Evolutionary conservation across 2,888 invertebrate genomes (phyloP).

Genomic region (Lochmaea capreae): DNA sequence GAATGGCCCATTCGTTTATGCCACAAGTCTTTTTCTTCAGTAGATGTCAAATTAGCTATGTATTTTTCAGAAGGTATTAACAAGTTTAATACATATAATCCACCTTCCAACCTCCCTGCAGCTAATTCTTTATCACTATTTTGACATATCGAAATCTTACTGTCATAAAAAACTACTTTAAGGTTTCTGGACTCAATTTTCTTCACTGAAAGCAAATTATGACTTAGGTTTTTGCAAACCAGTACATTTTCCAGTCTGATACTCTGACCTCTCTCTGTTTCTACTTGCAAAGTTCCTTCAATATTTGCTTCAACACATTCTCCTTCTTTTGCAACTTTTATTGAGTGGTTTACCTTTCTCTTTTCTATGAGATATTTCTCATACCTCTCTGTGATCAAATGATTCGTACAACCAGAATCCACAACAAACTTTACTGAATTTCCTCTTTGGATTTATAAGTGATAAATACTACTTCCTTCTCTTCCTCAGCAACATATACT

Average conservation of each 20-base stretch:
- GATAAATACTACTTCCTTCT: background rate
- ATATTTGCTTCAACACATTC: conserved; percentile 40
- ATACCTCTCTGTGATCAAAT: conserved; percentile 40
- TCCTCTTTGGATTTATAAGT: background rate
- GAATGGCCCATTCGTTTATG: conserved; percentile 52
- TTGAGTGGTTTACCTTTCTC: conserved; percentile 37
- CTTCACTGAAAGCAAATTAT: conserved; percentile 47
- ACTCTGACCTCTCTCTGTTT: conserved; percentile 35
- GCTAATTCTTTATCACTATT: background rate
- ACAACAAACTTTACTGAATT: conserved; percentile 40
- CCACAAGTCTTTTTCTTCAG: background rate
- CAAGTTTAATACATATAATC: background rate
- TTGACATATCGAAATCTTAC: background rate
- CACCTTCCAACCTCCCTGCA: too few species aligned
- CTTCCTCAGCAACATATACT: conserved; percentile 7
- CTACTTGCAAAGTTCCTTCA: conserved; percentile 42
- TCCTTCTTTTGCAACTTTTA: conserved; percentile 48
- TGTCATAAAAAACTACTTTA: background rate
- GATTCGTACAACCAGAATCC: conserved; percentile 49
- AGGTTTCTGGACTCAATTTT: conserved; percentile 36
- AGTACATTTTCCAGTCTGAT: conserved; percentile 41
- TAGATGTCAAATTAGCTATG: conserved; percentile 24
- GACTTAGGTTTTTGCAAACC: conserved; percentile 43
- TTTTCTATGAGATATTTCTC: conserved; percentile 35
- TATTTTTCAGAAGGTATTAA: background rate